Base-by-base conservation (phyloP, 1,140 invertebrate genomes). In the Megathymus violae region DNA sequence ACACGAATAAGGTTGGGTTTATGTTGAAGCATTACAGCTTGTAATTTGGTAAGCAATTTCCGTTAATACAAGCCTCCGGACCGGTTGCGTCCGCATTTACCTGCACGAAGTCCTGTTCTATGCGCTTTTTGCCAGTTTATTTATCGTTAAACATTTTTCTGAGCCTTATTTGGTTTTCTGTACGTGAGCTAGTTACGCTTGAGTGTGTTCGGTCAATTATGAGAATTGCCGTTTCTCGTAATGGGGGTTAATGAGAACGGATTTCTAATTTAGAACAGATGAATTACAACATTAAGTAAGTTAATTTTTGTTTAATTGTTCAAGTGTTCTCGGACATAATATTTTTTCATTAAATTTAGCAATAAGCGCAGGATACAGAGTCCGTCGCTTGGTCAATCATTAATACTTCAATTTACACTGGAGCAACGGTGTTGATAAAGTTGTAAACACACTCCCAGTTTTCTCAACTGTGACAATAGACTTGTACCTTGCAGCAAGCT, bases 1-100 rank as follows among this genome's bases (percentile, higher is more conserved):
- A 60, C 34, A 43, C 7, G 13, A 14, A 44, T 63, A 70, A 11
- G 54, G 64, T 67, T 25, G 31, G 63, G 4, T 51, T 54, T 67
- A 40, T 40, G 44, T 69, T 66, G 56, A 27, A 56, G 36, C 11
- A n/a, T 38, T 22, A 9, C 58, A 56, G 19, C 50, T 50, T 61
- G 71, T 80, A 78, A 85, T 87, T 85, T 85, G 73, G 77, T 74
- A 72, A 76, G 72, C 71, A 80, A 81, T 87, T 78, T 82, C 69
- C 69, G 68, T 74, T 78, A 77, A 82, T 80, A 80, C 65, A 76
- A 81, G 69, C 47, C 64, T 64, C 36, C 31, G 43, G 76, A 78
- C 78, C 78, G 72, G 80, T 80, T 77, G 76, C 67, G 60, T 67
- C 69, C 56, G 76, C 71, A 62, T 80, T 82, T 81, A 82, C 73